phyloP scores from a whole-genome alignment of 2,888 invertebrate genomes.

The Acronicta alni region DNA sequence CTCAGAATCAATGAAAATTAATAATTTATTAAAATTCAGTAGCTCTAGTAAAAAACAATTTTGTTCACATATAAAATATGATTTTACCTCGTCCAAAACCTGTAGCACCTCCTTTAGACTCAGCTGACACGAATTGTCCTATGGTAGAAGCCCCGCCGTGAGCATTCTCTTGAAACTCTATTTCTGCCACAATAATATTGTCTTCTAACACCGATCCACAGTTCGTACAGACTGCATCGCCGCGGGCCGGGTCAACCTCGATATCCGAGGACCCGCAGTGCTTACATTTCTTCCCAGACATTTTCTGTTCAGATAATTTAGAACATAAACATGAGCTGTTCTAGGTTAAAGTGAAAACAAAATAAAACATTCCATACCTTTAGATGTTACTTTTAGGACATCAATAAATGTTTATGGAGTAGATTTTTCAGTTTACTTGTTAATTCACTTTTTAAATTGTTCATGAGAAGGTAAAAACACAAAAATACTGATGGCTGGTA shows the following conservation, averaged over 20 bases:
- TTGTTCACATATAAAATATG: too few relatives aligned
- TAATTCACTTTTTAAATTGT: too few relatives aligned
- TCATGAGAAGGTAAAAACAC: neutral
- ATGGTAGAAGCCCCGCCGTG: slow-evolving; percentile 96
- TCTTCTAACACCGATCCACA: slow-evolving; percentile 99
- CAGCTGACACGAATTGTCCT: slow-evolving; percentile 97
- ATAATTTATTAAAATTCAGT: too few relatives aligned
- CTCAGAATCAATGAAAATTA: too few relatives aligned
- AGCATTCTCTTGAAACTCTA: slow-evolving; percentile 98
- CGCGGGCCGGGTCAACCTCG: slow-evolving; percentile 97
- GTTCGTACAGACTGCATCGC: slow-evolving; percentile 98
- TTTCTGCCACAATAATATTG: slow-evolving; percentile 98
- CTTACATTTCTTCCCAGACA: slow-evolving; percentile 94
- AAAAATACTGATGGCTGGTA: neutral
- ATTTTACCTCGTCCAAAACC: slow-evolving; percentile 93
- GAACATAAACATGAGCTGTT: slow-evolving; percentile 33
- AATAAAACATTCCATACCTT: neutral
- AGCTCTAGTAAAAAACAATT: too few relatives aligned
- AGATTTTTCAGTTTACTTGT: neutral
- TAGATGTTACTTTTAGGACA: neutral
- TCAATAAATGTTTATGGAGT: neutral
- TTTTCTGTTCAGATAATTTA: slow-evolving; percentile 38
- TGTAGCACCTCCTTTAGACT: slow-evolving; percentile 95
- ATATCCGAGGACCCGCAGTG: slow-evolving; percentile 97
- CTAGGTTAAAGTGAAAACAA: slow-evolving; percentile 35